Conservation (phyloP, 2,888 invertebrate species). For the Sericinus montela region DNA sequence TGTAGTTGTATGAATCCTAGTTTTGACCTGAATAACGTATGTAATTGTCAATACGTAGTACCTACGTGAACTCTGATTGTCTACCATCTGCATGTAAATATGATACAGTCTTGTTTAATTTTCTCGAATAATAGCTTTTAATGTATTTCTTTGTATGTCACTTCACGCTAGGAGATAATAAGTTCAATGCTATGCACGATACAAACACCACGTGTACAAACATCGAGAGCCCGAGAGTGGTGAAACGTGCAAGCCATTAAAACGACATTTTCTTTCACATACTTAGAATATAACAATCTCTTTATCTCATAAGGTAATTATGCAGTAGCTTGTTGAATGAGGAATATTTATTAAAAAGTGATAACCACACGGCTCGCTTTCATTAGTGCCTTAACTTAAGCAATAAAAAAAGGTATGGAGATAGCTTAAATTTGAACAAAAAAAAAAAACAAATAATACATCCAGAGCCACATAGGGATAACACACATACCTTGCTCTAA, state of each 20-base stretch:
- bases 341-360: neutral
- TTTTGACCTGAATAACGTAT: too few species aligned
- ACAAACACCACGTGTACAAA: conserved; percentile 10
- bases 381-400: too few species aligned
- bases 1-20: too few species aligned
- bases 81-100: too few species aligned
- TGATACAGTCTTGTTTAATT: neutral
- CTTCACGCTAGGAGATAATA: conserved; percentile 3
- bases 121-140: neutral
- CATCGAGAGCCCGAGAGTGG: neutral
- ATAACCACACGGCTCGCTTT: too few species aligned
- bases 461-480: too few species aligned
- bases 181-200: neutral
- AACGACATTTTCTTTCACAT: conserved; percentile 12
- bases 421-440: too few species aligned
- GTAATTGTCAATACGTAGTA: too few species aligned
- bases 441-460: too few species aligned
- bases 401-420: too few species aligned
- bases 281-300: conserved; percentile 6
- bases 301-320: conserved; percentile 1
- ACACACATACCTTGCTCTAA: too few species aligned
- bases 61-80: too few species aligned
- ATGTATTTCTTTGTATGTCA: neutral
- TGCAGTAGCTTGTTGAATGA: neutral
- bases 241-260: conserved; percentile 13